These are phyloP conservation scores for Megaustenia siamemsis DNA, from an alignment of 2,888 invertebrate genomes.

Conservation along the genomic window DNA sequence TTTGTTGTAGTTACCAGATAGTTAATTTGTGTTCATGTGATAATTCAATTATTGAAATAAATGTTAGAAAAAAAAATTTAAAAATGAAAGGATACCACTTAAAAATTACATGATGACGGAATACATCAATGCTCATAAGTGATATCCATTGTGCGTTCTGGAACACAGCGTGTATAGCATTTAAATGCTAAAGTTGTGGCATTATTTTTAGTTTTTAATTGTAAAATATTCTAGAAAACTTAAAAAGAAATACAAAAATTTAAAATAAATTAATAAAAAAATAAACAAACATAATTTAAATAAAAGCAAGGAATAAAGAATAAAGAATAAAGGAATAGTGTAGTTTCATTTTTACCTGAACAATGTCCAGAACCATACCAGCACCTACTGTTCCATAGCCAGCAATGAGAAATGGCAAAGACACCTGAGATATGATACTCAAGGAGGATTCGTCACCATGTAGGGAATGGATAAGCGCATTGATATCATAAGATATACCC, in stretches of 20 bases:
- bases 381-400: constrained; percentile 95
- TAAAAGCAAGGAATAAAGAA: background rate
- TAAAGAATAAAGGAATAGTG: background rate
- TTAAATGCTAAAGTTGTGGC: no score
- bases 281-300: background rate
- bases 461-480: constrained; percentile 47
- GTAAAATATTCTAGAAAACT: no score
- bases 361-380: constrained; percentile 89
- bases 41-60: no score
- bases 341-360: constrained; percentile 84
- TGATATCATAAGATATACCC: constrained; percentile 34
- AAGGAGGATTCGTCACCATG: constrained; percentile 64
- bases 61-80: no score
- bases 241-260: background rate
- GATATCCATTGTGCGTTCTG: no score
- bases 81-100: no score
- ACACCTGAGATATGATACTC: constrained; percentile 85
- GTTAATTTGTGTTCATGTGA: no score
- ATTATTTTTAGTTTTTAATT: no score
- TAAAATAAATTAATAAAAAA: background rate
- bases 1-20: no score
- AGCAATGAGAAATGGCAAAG: constrained; percentile 91
- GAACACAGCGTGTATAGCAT: no score
- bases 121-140: no score
- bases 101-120: no score